Percentiles rank a stretch among this genome's conserved stretches.
phyloP scores from a whole-genome alignment of 2,797 vertebrate genomes.

The Carcharodon carcharias region DNA sequence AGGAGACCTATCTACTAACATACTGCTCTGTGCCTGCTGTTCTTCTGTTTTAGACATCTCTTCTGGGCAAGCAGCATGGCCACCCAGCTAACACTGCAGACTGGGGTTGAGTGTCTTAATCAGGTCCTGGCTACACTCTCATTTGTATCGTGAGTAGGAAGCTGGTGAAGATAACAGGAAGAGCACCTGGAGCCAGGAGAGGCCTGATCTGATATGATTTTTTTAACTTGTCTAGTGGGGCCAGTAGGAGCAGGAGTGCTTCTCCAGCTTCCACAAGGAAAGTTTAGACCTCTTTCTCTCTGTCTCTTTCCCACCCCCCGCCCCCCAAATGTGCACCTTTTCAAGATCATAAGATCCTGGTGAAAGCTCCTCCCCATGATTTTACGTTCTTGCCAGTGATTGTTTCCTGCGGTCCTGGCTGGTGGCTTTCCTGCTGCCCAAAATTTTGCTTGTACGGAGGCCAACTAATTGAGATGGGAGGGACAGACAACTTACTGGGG shows the following conservation, averaged over 20 bases:
- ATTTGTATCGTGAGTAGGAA: background rate
- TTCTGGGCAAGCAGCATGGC: too few species aligned
- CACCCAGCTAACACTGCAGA: background rate
- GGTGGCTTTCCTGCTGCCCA: background rate
- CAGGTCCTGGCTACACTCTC: background rate
- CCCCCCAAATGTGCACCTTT: background rate
- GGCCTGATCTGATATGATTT: background rate
- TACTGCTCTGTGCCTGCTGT: too few species aligned
- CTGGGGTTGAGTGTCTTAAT: background rate
- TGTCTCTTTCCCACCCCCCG: too few species aligned
- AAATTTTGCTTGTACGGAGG: background rate
- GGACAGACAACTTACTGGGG: background rate
- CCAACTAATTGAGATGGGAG: background rate
- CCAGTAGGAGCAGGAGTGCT: background rate
- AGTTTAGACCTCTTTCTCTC: background rate
- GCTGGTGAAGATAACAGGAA: background rate
- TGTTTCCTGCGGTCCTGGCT: background rate
- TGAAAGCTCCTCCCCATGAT: background rate
- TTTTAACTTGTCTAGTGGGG: background rate
- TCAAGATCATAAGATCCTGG: background rate
- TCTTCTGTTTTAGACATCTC: too few species aligned
- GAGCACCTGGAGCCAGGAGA: background rate
- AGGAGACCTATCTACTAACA: too few species aligned
- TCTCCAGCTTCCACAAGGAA: background rate
- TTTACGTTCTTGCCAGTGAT: background rate